Evolutionary conservation across 1,140 invertebrate species (phyloP), one percentile per base, ranked within the genome.

Genomic region (Drosophila simulans): DNA sequence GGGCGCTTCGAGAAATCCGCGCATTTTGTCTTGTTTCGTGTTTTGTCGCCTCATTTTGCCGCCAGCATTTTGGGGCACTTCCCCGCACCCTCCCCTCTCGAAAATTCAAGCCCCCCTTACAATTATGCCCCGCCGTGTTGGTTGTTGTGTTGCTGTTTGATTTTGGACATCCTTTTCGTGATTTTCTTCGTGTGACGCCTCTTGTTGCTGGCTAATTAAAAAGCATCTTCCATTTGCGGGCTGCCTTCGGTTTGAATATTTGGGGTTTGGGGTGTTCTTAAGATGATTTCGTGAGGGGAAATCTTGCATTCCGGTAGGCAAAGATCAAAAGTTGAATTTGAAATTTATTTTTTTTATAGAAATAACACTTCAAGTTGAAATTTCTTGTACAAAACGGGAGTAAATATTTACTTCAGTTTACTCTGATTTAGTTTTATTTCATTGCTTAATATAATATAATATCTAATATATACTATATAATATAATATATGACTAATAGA

Each of bases 161-260:
- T 65, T 66, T 48, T 39, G 66, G 60, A 55, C 68, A 72, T 80
- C 63, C 71, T 70, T 62, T 80, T 74, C 53, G 57, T 55, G 59
- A 74, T 59, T 74, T 55, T 17, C 58, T 76, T 80, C 76, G 77
- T 80, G 71, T 68, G 52, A 43, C 37, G 39, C 15, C 65, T 71
- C 77, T 80, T 64, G 71, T 76, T 76, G 78, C 64, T 76, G 80
- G 49, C 80, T 82, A 82, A 82, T 82, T 82, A 82, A 82, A 84
- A 79, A 70, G 56, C 80, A 69, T 79, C 80, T 82, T 83, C 46
- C 64, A 55, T 42, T 77, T 45, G 48, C 53, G 35, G 57, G 10
- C 17, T 10, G 35, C 5, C 53, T 54, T 60, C n/a, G 15, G 48
- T 40, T 39, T 0, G 20, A 10, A 39, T 31, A 31, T 12, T 13